These are phyloP conservation scores for Capitulum mitella DNA, from an alignment of 2,888 invertebrate species.

Conservation along the genomic window DNA sequence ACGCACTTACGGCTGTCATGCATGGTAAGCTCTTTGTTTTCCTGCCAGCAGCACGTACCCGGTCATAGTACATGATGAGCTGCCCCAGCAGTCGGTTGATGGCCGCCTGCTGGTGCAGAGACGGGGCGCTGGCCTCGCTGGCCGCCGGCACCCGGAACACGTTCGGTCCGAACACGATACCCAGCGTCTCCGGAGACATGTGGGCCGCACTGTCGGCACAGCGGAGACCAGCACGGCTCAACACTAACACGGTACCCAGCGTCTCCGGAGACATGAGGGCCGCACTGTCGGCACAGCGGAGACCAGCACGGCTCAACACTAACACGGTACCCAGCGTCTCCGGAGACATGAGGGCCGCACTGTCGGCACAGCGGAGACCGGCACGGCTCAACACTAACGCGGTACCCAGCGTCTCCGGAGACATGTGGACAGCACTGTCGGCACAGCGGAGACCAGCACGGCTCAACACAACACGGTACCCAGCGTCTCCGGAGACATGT, in stretches of 20 bases:
- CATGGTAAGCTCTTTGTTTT: too few relatives aligned
- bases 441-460: too few relatives aligned
- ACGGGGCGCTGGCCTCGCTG: background rate
- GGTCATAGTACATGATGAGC: background rate
- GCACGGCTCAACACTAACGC: too few relatives aligned
- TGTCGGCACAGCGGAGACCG: too few relatives aligned
- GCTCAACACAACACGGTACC: constrained; percentile 41
- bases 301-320: too few relatives aligned
- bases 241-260: background rate
- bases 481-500: background rate
- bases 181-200: constrained; percentile 9
- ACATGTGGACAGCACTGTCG: too few relatives aligned
- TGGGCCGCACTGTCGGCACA: background rate
- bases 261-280: too few relatives aligned
- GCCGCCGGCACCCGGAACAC: constrained; percentile 41
- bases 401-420: too few relatives aligned
- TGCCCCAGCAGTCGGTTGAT: background rate
- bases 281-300: background rate
- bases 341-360: too few relatives aligned
- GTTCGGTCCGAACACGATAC: constrained; percentile 46
- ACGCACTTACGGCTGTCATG: too few relatives aligned
- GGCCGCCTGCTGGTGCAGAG: background rate
- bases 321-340: too few relatives aligned
- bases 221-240: background rate
- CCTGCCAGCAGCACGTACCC: background rate